Conservation (phyloP, 2,888 invertebrate species). For the Dichetophora obliterata region DNA sequence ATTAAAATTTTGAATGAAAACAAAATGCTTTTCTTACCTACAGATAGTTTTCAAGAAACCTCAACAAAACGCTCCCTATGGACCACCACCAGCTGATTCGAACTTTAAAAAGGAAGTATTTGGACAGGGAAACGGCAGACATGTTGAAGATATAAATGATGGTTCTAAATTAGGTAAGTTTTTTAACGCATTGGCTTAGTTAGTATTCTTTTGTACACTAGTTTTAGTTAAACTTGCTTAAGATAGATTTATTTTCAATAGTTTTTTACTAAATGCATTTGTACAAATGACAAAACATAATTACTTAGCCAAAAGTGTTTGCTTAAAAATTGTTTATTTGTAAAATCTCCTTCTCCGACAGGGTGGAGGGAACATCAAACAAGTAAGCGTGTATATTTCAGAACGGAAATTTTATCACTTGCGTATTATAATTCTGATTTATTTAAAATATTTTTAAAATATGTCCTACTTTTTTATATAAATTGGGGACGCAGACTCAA, state of each 20-base stretch:
- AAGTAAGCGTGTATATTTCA: constrained; percentile 74
- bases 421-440: constrained; percentile 28
- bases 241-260: neutral
- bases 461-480: constrained; percentile 65
- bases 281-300: neutral
- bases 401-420: neutral
- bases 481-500: neutral
- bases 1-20: too few species aligned
- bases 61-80: constrained; percentile 70
- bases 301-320: too few species aligned
- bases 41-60: constrained; percentile 76
- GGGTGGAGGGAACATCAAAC: constrained; percentile 84
- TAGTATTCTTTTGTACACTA: neutral
- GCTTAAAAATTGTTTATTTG: neutral
- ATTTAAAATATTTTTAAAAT: constrained; percentile 61
- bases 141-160: constrained; percentile 59
- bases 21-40: neutral
- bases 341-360: constrained; percentile 60
- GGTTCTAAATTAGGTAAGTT: constrained; percentile 69
- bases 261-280: neutral
- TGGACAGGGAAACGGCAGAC: constrained; percentile 65
- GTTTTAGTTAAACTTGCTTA: neutral
- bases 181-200: neutral
- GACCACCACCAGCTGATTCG: constrained; percentile 72
- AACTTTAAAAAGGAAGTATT: constrained; percentile 75